Percentiles rank a stretch among this genome's conserved stretches.
These are phyloP conservation scores for Pantherophis guttatus DNA, from an alignment of 2,113 vertebrate genomes.

Conservation along the genomic window DNA sequence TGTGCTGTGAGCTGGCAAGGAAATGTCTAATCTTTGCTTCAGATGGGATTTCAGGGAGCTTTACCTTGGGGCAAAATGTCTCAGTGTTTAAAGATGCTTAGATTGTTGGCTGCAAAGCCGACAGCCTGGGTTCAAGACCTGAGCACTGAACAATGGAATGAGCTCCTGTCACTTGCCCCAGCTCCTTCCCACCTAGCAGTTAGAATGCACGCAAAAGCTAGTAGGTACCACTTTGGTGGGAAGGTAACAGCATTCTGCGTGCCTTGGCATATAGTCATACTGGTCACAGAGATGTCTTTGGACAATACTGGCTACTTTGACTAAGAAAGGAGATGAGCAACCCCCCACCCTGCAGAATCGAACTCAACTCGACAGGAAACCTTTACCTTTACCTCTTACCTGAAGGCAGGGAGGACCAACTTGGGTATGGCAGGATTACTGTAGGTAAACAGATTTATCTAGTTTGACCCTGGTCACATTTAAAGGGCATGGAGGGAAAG, in stretches of 20 bases:
- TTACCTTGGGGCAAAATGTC: neutral
- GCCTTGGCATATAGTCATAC: neutral
- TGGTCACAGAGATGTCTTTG: too few relatives aligned
- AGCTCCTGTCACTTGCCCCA: neutral
- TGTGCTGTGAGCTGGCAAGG: neutral
- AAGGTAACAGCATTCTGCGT: neutral
- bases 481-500: neutral
- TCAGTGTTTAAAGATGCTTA: neutral
- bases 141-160: neutral
- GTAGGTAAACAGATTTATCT: neutral
- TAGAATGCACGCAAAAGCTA: neutral
- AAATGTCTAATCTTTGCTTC: neutral
- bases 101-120: neutral
- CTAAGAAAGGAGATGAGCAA: too few relatives aligned
- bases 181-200: neutral
- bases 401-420: neutral
- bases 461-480: neutral
- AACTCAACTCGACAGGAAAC: neutral
- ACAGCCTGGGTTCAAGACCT: neutral
- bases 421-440: neutral
- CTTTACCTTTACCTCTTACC: neutral
- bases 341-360: too few relatives aligned
- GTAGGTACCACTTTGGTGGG: neutral
- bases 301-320: too few relatives aligned
- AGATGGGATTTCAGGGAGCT: neutral